phyloP scores from a whole-genome alignment of 1,140 invertebrate genomes.

The Caenorhabditis inopinata region DNA sequence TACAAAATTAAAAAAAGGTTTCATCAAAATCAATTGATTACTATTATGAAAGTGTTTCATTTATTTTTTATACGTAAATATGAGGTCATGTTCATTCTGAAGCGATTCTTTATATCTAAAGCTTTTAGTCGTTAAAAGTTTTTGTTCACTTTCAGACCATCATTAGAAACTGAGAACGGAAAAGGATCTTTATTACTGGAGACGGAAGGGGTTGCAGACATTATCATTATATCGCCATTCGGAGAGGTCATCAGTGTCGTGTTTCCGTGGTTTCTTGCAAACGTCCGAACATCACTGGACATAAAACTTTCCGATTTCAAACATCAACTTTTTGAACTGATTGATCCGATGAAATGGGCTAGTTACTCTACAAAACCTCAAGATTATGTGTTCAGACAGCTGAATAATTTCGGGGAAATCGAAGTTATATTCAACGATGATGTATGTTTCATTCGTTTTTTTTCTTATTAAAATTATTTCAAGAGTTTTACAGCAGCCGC shows the following conservation, averaged over 20 bases:
- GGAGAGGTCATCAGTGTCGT: slow-evolving; percentile 12
- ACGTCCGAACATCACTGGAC: not conserved
- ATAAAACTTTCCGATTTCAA: not conserved
- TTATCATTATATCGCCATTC: not conserved
- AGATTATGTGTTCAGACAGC: slow-evolving; percentile 25
- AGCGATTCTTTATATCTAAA: too few relatives aligned
- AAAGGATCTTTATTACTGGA: not conserved
- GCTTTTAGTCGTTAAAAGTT: too few relatives aligned
- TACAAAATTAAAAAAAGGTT: too few relatives aligned
- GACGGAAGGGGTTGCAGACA: not conserved
- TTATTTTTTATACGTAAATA: too few relatives aligned
- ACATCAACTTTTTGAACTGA: not conserved
- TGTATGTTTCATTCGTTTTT: not conserved
- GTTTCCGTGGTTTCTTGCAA: slow-evolving; percentile 30
- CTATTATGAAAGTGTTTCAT: too few relatives aligned
- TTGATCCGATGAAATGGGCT: not conserved
- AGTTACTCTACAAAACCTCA: not conserved
- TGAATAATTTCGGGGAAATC: slow-evolving; percentile 19
- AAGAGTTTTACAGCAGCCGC: not conserved
- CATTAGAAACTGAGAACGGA: not conserved
- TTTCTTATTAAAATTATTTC: not conserved
- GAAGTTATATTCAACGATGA: slow-evolving; percentile 37
- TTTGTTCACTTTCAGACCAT: not conserved
- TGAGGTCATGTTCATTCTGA: too few relatives aligned
- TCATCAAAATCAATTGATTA: too few relatives aligned